These are phyloP conservation scores for Elaphurus davidianus DNA, from an alignment of 2,113 vertebrate species.

Conservation along the genomic window DNA sequence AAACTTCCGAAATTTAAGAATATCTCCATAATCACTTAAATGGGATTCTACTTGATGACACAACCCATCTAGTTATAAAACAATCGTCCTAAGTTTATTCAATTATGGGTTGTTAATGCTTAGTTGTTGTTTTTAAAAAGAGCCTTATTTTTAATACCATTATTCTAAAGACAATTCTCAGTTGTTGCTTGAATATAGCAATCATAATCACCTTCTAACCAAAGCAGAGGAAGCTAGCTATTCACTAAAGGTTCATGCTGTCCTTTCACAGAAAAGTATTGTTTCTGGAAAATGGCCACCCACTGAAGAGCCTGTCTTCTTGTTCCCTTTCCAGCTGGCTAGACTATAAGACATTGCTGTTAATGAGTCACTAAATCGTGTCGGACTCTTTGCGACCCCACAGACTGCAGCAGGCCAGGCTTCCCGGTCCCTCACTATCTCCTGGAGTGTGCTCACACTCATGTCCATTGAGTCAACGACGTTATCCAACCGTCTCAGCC, in stretches of 20 bases:
- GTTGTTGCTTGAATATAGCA: background rate
- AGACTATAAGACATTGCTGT: background rate
- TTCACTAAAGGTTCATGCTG: background rate
- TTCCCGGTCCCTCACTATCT: background rate
- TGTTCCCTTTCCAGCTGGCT: background rate
- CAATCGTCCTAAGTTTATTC: background rate
- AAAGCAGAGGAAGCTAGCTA: background rate
- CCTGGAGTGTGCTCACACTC: background rate
- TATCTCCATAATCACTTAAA: background rate
- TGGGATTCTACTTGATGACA: background rate
- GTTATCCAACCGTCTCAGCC: background rate
- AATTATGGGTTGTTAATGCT: background rate
- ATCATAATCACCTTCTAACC: background rate
- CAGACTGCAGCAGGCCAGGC: background rate
- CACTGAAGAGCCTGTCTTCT: background rate
- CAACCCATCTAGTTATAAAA: background rate
- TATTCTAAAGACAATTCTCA: background rate
- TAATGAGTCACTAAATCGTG: background rate
- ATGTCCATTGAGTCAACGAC: background rate
- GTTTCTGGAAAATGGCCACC: background rate
- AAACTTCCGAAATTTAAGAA: background rate
- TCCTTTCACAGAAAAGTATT: background rate
- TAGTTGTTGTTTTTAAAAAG: background rate
- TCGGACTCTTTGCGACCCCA: background rate
- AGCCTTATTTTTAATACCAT: background rate